These are phyloP conservation scores for Neopipo cinnamomea DNA, from an alignment of 2,113 vertebrate genomes.

Conservation along the genomic window DNA sequence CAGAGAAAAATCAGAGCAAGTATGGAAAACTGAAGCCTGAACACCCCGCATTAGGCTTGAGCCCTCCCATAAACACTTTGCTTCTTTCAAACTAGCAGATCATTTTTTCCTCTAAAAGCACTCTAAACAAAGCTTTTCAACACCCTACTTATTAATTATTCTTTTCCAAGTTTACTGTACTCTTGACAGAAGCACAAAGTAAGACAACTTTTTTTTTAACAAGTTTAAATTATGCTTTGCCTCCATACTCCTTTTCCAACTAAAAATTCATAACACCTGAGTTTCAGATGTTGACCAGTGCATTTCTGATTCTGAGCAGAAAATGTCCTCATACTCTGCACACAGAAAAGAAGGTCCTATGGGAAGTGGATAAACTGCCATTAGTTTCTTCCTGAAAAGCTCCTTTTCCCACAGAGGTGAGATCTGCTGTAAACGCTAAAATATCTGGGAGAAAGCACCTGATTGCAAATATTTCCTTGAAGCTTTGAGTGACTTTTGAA, in stretches of 20 bases:
- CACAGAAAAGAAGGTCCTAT: neutral
- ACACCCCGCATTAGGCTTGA: neutral
- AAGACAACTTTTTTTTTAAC: neutral
- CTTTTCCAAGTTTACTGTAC: neutral
- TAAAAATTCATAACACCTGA: neutral
- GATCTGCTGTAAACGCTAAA: neutral
- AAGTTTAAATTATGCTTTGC: neutral
- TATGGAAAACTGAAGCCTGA: neutral
- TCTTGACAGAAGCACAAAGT: neutral
- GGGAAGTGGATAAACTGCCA: neutral
- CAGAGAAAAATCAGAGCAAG: neutral
- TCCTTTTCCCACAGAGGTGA: neutral
- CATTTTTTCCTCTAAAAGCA: neutral
- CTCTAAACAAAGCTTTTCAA: neutral
- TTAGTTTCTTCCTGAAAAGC: neutral
- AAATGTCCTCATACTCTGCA: neutral
- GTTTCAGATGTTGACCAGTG: neutral
- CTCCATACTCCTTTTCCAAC: neutral
- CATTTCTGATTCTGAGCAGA: neutral
- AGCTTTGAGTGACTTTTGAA: neutral
- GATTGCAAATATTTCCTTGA: neutral
- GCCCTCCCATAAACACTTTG: neutral
- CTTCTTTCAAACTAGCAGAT: neutral
- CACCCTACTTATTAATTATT: neutral
- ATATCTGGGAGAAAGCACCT: neutral